A percentile compares a stretch with the other conserved stretches of the same genome.
phyloP scores from a whole-genome alignment of 2,888 invertebrate genomes.

The Ditula angustiorana region DNA sequence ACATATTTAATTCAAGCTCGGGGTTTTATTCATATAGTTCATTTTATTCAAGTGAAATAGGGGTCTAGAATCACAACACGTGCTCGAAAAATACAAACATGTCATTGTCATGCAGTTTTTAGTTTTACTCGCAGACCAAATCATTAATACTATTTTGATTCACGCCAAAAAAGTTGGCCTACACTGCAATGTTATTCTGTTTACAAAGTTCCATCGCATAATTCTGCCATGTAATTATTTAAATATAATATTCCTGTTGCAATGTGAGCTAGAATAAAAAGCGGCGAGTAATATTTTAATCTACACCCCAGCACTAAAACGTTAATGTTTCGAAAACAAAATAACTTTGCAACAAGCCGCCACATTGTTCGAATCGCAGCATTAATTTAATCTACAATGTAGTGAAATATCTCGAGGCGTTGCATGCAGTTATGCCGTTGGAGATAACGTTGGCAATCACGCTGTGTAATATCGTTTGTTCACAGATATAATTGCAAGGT shows the following conservation, averaged over 20 bases:
- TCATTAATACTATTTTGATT: no score
- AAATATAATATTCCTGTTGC: not conserved
- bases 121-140: no score
- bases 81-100: no score
- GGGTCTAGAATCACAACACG: no score
- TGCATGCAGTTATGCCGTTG: not conserved
- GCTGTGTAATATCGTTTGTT: not conserved
- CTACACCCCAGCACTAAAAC: not conserved
- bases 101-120: no score
- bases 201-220: no score
- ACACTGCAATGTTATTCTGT: no score
- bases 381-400: not conserved
- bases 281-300: not conserved
- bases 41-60: no score
- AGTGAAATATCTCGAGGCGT: not conserved
- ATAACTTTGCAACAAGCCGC: not conserved
- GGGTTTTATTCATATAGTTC: no score
- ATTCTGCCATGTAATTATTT: not conserved
- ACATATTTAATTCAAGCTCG: no score
- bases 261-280: not conserved
- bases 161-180: no score
- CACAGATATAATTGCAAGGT: not conserved
- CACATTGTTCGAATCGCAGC: not conserved
- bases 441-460: not conserved
- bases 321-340: slow-evolving; percentile 3